phyloP scores from a whole-genome alignment of 2,113 vertebrate genomes.

The Caranx melampygus region DNA sequence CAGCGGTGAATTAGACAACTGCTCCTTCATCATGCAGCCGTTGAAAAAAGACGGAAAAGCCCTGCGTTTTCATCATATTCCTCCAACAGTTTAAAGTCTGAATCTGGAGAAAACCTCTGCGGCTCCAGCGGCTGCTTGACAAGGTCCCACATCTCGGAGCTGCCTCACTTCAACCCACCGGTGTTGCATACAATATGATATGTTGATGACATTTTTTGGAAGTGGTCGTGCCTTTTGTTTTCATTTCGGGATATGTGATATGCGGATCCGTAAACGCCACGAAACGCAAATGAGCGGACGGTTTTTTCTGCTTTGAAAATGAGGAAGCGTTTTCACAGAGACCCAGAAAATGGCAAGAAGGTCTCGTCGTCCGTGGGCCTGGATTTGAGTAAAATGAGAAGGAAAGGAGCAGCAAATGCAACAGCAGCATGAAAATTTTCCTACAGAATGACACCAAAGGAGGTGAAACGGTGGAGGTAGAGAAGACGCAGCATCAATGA shows the following conservation, averaged over 20 bases:
- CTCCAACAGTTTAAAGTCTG: constrained; percentile 32
- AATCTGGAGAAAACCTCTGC: constrained; percentile 53
- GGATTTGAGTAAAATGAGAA: constrained; percentile 77
- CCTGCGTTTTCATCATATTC: constrained; percentile 57
- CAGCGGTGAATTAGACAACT: constrained; percentile 74
- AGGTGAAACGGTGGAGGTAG: constrained; percentile 73
- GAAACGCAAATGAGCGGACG: constrained; percentile 73
- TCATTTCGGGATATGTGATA: constrained; percentile 69
- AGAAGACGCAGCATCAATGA: constrained; percentile 78
- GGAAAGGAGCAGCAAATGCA: constrained; percentile 71
- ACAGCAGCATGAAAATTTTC: constrained; percentile 70
- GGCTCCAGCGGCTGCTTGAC: constrained; percentile 27
- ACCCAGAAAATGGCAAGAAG: constrained; percentile 82
- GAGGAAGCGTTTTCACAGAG: constrained; percentile 86
- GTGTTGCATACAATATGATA: constrained; percentile 57
- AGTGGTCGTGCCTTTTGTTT: constrained; percentile 82
- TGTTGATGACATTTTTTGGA: constrained; percentile 70
- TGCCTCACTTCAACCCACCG: constrained; percentile 62
- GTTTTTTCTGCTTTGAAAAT: constrained; percentile 77
- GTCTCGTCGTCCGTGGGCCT: constrained; percentile 83
- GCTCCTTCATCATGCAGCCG: constrained; percentile 75
- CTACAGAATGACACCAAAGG: constrained; percentile 77
- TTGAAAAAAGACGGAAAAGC: constrained; percentile 62
- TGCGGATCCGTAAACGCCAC: constrained; percentile 76
- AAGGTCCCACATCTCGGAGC: constrained; percentile 64